Base-by-base conservation (phyloP, 2,888 invertebrate species). In the Clunio marinus region DNA sequence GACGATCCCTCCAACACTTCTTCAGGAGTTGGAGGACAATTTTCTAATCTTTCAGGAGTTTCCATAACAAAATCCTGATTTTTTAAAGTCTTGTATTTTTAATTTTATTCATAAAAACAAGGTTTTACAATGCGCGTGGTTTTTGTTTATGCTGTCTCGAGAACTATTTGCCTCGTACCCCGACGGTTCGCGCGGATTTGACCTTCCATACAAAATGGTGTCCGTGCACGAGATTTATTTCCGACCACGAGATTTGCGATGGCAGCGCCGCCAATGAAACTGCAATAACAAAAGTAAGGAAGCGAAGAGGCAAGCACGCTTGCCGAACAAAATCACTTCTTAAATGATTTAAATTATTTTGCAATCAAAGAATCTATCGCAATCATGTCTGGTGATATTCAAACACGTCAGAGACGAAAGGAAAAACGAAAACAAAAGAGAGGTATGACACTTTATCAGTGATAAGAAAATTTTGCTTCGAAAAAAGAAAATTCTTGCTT, bases 371-470 rank as follows among this genome's bases (percentile, higher is more conserved):
- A n/a, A n/a, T n/a, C n/a, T n/a, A n/a, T 32, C 13, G 13, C 35
- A 32, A 32, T 32, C 35, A 66, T 66, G 66, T 51, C 51, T 7
- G 66, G 66, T 10, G 66, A 66, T 22, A 25, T 45, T 20, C 66
- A 66, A 35, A 28, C 46, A 15, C 51, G 66, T 27, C 51, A 66
- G 32, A 45, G 66, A 15, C 51, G 66, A 5, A 66, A 66, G 24
- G 66, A 66, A 15, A 66, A 66, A 46, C 46, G 46, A 35, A 66
- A 66, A 32, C 66, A 28, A 22, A 66, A 66, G 55, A 51, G 66
- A 51, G 66, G 66, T 66, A 55, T 17, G 35, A 32, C 1, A 1
- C 4, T 20, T 62, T 59, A 35, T 24, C 37, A 27, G n/a, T 35
- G 45, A 27, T 63, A 46, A 63, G 20, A 28, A 46, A 28, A 46